Evolutionary conservation across 2,113 vertebrate genomes (phyloP).

Genomic region (Phylloscopus trochiloides): DNA sequence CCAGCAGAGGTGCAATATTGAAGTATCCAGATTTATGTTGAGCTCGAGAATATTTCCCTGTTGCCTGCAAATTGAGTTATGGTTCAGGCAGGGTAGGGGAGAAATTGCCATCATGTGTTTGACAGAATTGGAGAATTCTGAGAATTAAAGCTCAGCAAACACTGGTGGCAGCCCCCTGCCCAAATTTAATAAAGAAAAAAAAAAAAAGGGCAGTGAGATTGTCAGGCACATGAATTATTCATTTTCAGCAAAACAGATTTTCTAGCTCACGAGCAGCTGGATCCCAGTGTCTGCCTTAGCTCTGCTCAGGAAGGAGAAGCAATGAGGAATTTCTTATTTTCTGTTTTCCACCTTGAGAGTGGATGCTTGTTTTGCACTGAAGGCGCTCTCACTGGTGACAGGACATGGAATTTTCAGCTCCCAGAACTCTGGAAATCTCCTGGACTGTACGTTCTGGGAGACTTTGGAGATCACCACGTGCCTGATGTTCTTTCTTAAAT

Average conservation of each 20-base stretch:
- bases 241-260: neutral
- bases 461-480: neutral
- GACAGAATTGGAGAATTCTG: neutral
- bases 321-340: neutral
- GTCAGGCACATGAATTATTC: neutral
- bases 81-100: neutral
- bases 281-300: neutral
- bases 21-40: neutral
- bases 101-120: fast-evolving
- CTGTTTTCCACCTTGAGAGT: neutral
- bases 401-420: neutral
- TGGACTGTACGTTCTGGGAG: neutral
- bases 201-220: neutral
- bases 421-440: neutral
- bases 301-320: neutral
- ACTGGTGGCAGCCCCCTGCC: neutral
- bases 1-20: neutral
- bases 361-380: neutral
- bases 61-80: neutral
- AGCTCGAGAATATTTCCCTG: neutral
- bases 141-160: neutral
- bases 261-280: neutral
- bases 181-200: neutral
- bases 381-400: neutral
- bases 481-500: neutral